A percentile compares a stretch with the other conserved stretches of the same genome.
Evolutionary conservation across 2,113 vertebrate species (phyloP).

Genomic region (Tragelaphus buxtoni): DNA sequence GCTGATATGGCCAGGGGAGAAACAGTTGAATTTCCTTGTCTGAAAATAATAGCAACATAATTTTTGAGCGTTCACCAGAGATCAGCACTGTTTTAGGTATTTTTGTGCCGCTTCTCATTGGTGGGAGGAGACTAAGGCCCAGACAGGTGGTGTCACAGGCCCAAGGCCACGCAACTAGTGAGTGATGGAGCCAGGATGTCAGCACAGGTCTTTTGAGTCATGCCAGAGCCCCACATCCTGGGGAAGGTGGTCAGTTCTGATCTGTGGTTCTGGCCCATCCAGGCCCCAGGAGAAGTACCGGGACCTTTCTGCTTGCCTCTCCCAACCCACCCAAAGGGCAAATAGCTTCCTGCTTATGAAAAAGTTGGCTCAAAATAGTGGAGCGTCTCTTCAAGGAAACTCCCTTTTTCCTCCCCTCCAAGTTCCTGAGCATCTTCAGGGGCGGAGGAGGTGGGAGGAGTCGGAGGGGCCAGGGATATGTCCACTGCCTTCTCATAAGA

Average conservation of each 20-base stretch:
- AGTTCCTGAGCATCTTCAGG: neutral
- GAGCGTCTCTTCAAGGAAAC: neutral
- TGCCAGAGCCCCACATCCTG: neutral
- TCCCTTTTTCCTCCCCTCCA: neutral
- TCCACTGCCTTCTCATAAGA: neutral
- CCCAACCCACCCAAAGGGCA: neutral
- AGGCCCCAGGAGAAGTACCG: neutral
- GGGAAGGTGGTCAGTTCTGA: neutral
- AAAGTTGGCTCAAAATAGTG: neutral
- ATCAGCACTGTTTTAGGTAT: too few species aligned
- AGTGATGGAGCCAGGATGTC: neutral
- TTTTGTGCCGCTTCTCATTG: neutral
- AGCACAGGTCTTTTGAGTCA: neutral
- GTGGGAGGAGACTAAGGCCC: neutral
- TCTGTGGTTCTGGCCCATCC: neutral
- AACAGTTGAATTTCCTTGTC: neutral
- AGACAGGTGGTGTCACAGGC: neutral
- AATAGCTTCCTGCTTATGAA: neutral
- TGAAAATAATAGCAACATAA: neutral
- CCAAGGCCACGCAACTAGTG: neutral
- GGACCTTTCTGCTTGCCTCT: neutral
- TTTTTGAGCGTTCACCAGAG: fast-evolving
- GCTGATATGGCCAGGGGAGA: neutral
- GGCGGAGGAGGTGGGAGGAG: neutral
- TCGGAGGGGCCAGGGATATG: fast-evolving